Conservation (phyloP, 2,113 vertebrate genomes). For the Nansenia antarctica region DNA sequence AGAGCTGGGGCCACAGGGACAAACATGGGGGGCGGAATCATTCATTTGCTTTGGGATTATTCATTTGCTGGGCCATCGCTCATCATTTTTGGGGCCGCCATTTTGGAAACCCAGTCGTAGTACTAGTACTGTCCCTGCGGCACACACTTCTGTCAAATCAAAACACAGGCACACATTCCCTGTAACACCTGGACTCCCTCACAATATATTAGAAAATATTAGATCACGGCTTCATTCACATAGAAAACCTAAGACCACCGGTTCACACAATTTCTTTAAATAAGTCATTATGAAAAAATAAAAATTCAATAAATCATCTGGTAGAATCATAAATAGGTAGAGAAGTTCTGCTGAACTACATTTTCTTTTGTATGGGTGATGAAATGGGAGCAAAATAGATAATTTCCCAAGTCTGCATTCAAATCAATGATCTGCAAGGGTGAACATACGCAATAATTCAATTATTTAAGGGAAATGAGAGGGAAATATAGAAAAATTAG, state of each 20-base stretch:
- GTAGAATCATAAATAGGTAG: constrained; percentile 83
- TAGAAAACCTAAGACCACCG: constrained; percentile 70
- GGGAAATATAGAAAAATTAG: constrained; percentile 80
- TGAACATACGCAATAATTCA: constrained; percentile 53
- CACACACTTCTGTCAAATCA: neutral
- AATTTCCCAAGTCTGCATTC: constrained; percentile 22
- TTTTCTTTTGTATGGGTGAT: neutral
- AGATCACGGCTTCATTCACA: constrained; percentile 78
- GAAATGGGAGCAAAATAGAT: neutral
- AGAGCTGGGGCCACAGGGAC: constrained; percentile 23
- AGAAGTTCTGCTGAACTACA: neutral
- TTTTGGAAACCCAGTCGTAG: neutral
- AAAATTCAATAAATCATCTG: constrained; percentile 85
- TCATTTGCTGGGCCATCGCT: constrained; percentile 16
- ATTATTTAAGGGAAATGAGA: constrained; percentile 60
- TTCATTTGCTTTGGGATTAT: constrained; percentile 14
- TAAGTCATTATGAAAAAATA: constrained; percentile 82
- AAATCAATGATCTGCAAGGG: neutral
- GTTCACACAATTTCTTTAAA: constrained; percentile 82
- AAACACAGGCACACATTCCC: constrained; percentile 8
- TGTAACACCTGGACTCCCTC: constrained; percentile 48
- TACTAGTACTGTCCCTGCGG: too few species aligned
- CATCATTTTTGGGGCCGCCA: neutral
- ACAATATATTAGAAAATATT: constrained; percentile 63
- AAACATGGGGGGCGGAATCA: neutral